Conservation (phyloP, 2,113 vertebrate genomes). For the Marmota monax region DNA sequence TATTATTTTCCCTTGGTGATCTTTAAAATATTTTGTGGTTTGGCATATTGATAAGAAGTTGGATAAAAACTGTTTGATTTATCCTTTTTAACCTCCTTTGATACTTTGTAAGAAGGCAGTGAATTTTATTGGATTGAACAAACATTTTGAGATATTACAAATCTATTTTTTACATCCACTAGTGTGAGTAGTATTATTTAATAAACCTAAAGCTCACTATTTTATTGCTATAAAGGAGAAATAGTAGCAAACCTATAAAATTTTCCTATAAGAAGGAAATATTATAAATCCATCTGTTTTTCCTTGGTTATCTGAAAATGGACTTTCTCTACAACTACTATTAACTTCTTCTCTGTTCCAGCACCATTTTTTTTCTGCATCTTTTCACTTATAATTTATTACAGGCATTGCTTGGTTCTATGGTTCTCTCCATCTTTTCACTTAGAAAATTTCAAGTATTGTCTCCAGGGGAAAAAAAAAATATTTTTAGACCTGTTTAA, state of each 20-base stretch:
- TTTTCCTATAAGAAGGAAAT: not conserved
- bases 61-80: not conserved
- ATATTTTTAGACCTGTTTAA: not conserved
- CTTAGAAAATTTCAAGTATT: not conserved
- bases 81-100: not conserved
- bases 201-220: not conserved
- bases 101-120: not conserved
- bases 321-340: not conserved
- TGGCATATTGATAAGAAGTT: not conserved
- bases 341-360: not conserved
- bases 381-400: not conserved
- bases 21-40: not conserved
- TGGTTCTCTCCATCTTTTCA: not conserved
- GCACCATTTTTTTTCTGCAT: not conserved
- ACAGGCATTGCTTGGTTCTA: not conserved
- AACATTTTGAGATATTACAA: not conserved
- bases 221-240: not conserved
- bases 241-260: not conserved
- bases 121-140: not conserved
- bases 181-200: not conserved
- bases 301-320: not conserved
- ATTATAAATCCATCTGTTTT: not conserved
- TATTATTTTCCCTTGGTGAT: not conserved
- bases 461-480: not conserved
- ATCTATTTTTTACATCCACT: not conserved